Percentiles rank a stretch among this genome's conserved stretches.
Evolutionary conservation across 2,888 invertebrate species (phyloP).

Genomic region (Diachrysia chrysitis): DNA sequence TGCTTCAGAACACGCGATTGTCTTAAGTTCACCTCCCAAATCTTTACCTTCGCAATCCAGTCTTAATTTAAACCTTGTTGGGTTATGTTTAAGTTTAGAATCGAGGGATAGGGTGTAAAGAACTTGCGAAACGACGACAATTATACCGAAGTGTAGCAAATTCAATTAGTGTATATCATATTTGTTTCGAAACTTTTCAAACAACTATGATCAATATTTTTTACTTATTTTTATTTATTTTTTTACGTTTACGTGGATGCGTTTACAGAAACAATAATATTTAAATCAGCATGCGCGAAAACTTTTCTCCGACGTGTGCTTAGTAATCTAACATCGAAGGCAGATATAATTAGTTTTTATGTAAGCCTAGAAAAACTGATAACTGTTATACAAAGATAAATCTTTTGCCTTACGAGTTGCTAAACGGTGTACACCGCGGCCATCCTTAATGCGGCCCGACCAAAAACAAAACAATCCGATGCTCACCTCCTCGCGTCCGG

Average conservation of each 20-base stretch:
- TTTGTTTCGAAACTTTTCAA: not conserved
- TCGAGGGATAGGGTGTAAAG: constrained; percentile 33
- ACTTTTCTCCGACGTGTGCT: too few species aligned
- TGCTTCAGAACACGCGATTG: constrained; percentile 84
- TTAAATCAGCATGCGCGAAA: too few species aligned
- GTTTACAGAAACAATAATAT: too few species aligned
- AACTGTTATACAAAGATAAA: not conserved
- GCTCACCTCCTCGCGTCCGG: constrained; percentile 87
- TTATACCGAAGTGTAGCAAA: constrained; percentile 52
- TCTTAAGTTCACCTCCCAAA: constrained; percentile 72
- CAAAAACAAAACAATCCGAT: constrained; percentile 88
- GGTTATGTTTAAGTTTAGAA: constrained; percentile 39
- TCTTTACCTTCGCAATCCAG: constrained; percentile 34
- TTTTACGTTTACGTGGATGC: too few species aligned
- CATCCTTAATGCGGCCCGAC: constrained; percentile 79
- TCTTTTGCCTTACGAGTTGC: constrained; percentile 32
- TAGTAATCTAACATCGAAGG: too few species aligned
- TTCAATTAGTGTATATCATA: constrained; percentile 3
- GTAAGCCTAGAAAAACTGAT: too few species aligned
- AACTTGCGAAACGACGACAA: constrained; percentile 29
- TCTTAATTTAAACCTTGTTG: constrained; percentile 48
- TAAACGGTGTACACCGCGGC: constrained; percentile 67
- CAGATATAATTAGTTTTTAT: too few species aligned
- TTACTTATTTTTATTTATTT: too few species aligned
- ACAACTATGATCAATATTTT: too few species aligned